Percentiles rank a stretch among this genome's conserved stretches.
Evolutionary conservation across 1,140 invertebrate genomes (phyloP).

Genomic region (Bilobella aurantiaca): DNA sequence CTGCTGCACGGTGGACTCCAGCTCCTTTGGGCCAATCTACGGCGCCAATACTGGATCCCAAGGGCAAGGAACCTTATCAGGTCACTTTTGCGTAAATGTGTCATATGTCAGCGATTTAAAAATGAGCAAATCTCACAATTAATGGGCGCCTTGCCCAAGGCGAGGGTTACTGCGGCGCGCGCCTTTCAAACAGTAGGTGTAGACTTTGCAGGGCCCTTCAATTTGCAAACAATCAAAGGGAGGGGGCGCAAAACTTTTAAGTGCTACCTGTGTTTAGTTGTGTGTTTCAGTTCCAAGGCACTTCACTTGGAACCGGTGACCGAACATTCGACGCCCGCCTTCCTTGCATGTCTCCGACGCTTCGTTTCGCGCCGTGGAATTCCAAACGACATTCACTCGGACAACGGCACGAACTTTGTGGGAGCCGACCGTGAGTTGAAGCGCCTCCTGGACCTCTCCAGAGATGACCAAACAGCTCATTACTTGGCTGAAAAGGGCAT

Average conservation of each 20-base stretch:
- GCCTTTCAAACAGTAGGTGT: not conserved
- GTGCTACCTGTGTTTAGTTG: conserved; percentile 37
- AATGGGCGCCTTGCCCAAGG: not conserved
- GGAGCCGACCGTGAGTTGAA: conserved; percentile 32
- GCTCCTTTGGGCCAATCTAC: not conserved
- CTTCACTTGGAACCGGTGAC: conserved; percentile 39
- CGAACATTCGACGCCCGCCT: conserved; percentile 36
- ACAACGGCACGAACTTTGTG: conserved; percentile 38
- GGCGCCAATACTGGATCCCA: not conserved
- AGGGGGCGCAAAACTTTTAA: conserved; percentile 28
- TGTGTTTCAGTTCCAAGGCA: conserved; percentile 37
- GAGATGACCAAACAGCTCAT: not conserved
- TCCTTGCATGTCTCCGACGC: conserved; percentile 36
- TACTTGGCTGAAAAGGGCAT: conserved; percentile 15
- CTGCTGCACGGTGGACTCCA: not conserved
- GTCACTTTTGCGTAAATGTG: not conserved
- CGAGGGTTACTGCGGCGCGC: not conserved
- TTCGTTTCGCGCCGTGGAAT: conserved; percentile 38
- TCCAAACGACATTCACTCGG: conserved; percentile 34
- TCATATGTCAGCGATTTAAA: not conserved
- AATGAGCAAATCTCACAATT: not conserved
- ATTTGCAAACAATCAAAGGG: not conserved
- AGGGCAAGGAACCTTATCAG: not conserved
- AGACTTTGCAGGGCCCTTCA: not conserved
- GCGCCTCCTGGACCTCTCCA: no score